Evolutionary conservation across 2,797 vertebrate species (phyloP).

Genomic region (Otus scops): DNA sequence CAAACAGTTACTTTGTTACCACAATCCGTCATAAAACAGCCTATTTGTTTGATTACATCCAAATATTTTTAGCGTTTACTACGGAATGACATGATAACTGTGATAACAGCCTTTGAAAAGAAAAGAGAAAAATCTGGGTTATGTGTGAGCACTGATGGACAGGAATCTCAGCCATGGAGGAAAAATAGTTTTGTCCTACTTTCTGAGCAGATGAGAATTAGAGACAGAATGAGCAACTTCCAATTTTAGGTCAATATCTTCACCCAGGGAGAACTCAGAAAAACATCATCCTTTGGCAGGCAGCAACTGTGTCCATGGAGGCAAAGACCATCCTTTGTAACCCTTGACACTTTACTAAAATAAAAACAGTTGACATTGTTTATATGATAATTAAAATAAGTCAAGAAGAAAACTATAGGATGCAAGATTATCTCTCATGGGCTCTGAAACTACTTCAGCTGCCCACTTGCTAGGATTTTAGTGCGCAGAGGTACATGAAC

Average conservation of each 20-base stretch:
- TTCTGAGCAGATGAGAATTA: conserved; percentile 54
- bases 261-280: conserved; percentile 14
- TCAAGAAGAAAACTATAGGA: neutral
- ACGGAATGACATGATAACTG: conserved; percentile 22
- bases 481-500: neutral
- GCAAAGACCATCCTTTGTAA: neutral
- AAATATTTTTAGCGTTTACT: neutral
- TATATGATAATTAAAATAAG: neutral
- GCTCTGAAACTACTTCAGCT: neutral
- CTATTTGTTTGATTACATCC: conserved; percentile 24
- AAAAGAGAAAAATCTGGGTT: conserved; percentile 63
- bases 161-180: conserved; percentile 57
- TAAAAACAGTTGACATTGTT: neutral
- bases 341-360: neutral
- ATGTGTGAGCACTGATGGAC: conserved; percentile 53
- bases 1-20: neutral
- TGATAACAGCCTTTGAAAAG: conserved; percentile 38
- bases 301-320: neutral
- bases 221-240: conserved; percentile 17
- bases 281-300: neutral
- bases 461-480: neutral
- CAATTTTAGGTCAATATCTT: conserved; percentile 56
- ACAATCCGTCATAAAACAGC: neutral
- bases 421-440: neutral
- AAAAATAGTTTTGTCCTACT: conserved; percentile 67